Evolutionary conservation across 2,797 vertebrate genomes (phyloP), one percentile per base, ranked within the genome.

Genomic region (Danio tinwini): DNA sequence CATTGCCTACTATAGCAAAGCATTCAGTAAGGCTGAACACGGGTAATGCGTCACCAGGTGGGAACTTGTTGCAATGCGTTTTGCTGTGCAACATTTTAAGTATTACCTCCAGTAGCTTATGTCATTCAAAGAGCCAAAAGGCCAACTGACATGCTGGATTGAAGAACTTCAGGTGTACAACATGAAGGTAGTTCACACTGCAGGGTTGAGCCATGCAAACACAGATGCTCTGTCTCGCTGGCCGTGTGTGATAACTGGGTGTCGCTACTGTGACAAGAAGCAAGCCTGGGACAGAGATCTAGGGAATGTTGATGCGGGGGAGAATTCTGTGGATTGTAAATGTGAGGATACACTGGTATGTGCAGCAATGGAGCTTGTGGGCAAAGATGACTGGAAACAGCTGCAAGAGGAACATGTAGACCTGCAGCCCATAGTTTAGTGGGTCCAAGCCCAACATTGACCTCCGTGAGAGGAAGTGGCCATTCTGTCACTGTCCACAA

Each of bases 21-120:
- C 53, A 8, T 78, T 86, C 5, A 73, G 78, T 8, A 86, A 82
- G 44, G 37, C 47, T 16, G 56, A 83, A 40, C 17, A 29, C 2
- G 7, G 56, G 12, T 79, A 81, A 62, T 81, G 59, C 37, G 56
- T 76, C 12, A 80, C 74, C 29, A 3, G 53, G 5, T 6, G 37
- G 16, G 49, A 80, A 42, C 82, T 80, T 11, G 61, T 77, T 0
- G 65, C 79, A 5, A 29, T 82, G 2, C 16, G 85, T 5, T 12
- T 14, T 10, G 29, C 64, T 6, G 63, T 76, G 14, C 2, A 8
- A 0, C 64, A 85, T 8, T 80, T 81, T 13, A 80, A 64, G 14
- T 70, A 80, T 17, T 81, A 85, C 39, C 53, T 86, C 3, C 80
- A 81, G 64, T 84, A 61, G 61, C 67, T 82, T 1, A 81, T 84